These are phyloP conservation scores for Botia kubotai DNA, from an alignment of 2,797 vertebrate species.

Conservation along the genomic window DNA sequence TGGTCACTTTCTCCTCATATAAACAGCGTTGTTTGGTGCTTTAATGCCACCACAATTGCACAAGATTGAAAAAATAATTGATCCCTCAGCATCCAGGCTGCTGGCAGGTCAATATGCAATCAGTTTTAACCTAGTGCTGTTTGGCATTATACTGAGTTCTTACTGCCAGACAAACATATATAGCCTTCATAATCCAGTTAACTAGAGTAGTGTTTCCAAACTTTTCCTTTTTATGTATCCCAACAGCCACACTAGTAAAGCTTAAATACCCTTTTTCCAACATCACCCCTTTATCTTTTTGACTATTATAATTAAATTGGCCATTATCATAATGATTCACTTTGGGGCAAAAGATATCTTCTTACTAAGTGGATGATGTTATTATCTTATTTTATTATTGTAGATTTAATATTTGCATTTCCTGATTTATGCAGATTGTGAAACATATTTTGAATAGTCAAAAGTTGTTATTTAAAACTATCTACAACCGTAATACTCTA, in stretches of 20 bases:
- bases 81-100: conserved; percentile 68
- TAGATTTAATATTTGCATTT: too few species aligned
- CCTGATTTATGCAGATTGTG: too few species aligned
- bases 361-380: too few species aligned
- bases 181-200: too few species aligned
- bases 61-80: conserved; percentile 72
- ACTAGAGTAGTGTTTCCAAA: too few species aligned
- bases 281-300: not conserved
- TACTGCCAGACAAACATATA: not conserved
- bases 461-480: not conserved
- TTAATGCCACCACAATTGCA: conserved; percentile 65
- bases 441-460: not conserved
- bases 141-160: conserved; percentile 1
- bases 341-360: too few species aligned
- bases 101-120: conserved; percentile 10
- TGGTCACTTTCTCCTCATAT: conserved; percentile 44
- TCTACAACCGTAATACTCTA: too few species aligned
- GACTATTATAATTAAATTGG: not conserved
- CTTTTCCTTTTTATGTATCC: not conserved
- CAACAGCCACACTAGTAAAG: not conserved
- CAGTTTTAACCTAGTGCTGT: conserved; percentile 25
- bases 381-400: too few species aligned
- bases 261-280: not conserved
- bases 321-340: not conserved
- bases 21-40: conserved; percentile 62